Evolutionary conservation across 2,888 invertebrate species (phyloP).

Genomic region (Heliothis peltigera): DNA sequence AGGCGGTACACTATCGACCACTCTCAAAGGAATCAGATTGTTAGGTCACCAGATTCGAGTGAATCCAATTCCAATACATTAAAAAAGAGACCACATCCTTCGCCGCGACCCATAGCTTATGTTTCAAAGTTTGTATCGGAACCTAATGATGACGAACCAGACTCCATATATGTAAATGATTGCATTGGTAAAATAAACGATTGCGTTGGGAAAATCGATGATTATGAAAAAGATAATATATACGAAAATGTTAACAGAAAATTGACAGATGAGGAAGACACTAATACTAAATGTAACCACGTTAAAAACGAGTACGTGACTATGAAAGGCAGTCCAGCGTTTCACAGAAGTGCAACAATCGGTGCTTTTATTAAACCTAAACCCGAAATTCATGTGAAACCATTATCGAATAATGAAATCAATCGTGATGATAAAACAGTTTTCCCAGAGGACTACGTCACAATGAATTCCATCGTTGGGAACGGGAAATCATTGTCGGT

Average conservation of each 20-base stretch:
- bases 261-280: conserved; percentile 72
- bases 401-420: conserved; percentile 9
- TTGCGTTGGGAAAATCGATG: conserved; percentile 1
- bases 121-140: conserved; percentile 21
- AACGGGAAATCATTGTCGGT: conserved; percentile 28
- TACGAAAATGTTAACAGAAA: conserved; percentile 60
- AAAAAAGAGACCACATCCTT: conserved; percentile 66
- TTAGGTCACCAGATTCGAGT: background rate
- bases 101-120: conserved; percentile 60
- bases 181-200: conserved; percentile 17
- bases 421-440: conserved; percentile 19
- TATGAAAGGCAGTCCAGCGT: conserved; percentile 34
- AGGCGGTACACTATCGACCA: conserved; percentile 44
- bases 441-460: conserved; percentile 39
- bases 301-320: conserved; percentile 24
- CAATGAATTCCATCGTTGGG: conserved; percentile 29
- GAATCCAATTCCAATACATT: conserved; percentile 27
- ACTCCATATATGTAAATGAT: conserved; percentile 47
- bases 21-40: conserved; percentile 10
- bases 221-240: conserved; percentile 30
- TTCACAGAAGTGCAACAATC: conserved; percentile 35
- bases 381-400: conserved; percentile 8
- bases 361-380: conserved; percentile 23
- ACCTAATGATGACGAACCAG: conserved; percentile 27
- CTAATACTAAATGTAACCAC: conserved; percentile 33